phyloP scores from a whole-genome alignment of 2,888 invertebrate species.

The Byasa hedistus region DNA sequence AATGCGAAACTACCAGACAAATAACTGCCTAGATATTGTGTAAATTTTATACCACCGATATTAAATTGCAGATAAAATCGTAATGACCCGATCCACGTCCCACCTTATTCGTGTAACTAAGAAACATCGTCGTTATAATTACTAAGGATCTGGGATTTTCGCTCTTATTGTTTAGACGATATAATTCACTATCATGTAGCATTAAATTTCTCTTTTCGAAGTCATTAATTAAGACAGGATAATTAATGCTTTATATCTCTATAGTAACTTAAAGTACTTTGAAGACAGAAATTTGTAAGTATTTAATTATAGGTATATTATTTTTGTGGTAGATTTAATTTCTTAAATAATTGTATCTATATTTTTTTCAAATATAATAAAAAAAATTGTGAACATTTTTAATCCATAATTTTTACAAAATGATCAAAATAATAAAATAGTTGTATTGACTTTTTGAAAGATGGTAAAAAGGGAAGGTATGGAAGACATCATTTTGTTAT shows the following conservation, averaged over 20 bases:
- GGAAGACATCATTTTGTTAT: too few relatives aligned
- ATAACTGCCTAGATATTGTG: slow-evolving; percentile 15
- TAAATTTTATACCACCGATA: slow-evolving; percentile 6
- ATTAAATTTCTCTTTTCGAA: not conserved
- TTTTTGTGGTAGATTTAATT: too few relatives aligned
- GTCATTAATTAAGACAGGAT: not conserved
- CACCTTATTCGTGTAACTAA: slow-evolving; percentile 22
- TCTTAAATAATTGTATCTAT: too few relatives aligned
- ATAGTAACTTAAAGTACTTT: not conserved
- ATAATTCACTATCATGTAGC: not conserved
- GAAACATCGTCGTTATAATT: not conserved
- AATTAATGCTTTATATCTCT: not conserved
- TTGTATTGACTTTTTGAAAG: too few relatives aligned
- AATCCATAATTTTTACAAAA: too few relatives aligned
- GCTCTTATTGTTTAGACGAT: not conserved
- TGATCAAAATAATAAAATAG: too few relatives aligned
- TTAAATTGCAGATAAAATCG: slow-evolving; percentile 13
- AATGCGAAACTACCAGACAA: slow-evolving; percentile 6
- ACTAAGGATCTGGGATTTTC: not conserved
- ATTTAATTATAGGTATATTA: too few relatives aligned
- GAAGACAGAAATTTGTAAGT: not conserved
- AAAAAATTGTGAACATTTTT: too few relatives aligned
- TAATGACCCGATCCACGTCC: slow-evolving; percentile 8
- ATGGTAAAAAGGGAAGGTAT: too few relatives aligned
- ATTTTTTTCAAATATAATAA: too few relatives aligned